Conservation (phyloP, 2,113 vertebrate genomes). For the Numenius arquata region DNA sequence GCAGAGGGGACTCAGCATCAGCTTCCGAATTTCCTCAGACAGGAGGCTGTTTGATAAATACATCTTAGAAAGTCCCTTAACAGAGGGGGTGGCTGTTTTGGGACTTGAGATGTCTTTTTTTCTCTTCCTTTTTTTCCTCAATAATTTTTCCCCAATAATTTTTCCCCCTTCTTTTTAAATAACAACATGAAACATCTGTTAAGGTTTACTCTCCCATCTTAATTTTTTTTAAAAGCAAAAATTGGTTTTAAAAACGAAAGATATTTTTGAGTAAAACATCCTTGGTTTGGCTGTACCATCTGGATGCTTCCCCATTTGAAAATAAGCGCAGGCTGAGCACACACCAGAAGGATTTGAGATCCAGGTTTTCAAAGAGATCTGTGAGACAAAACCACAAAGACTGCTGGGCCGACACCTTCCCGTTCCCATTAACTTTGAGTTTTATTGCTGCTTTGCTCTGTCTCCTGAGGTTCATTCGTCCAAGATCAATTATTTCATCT, state of each 20-base stretch:
- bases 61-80: not conserved
- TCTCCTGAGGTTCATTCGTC: not conserved
- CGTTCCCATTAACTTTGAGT: not conserved
- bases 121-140: not conserved
- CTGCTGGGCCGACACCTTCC: not conserved
- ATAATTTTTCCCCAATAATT: not conserved
- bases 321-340: not conserved
- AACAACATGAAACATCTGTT: not conserved
- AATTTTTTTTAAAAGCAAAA: not conserved
- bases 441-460: not conserved
- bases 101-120: not conserved
- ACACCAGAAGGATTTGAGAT: not conserved
- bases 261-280: not conserved
- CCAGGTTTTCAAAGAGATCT: not conserved
- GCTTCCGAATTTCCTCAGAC: not conserved
- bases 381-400: not conserved
- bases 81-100: rapidly evolving
- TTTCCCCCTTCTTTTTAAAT: not conserved
- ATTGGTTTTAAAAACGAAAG: not conserved
- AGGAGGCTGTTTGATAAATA: not conserved
- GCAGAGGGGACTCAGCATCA: not conserved
- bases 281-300: not conserved
- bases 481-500: not conserved
- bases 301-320: not conserved
- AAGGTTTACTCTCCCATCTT: not conserved